Conservation (phyloP, 2,113 vertebrate species). For the Nothoprocta perdicaria region DNA sequence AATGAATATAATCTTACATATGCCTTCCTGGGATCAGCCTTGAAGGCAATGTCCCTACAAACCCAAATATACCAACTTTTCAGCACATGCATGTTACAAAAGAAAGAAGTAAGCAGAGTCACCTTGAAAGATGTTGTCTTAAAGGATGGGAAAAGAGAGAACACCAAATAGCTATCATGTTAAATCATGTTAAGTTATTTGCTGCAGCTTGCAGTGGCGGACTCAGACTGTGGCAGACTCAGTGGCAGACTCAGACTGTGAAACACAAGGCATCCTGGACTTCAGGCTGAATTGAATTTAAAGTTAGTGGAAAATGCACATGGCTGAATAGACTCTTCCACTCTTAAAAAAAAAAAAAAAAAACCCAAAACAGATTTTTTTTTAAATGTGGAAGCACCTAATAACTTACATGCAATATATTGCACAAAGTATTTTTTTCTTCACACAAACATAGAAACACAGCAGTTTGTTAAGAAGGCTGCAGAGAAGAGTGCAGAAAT, state of each 20-base stretch:
- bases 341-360: neutral
- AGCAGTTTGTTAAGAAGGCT: neutral
- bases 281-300: neutral
- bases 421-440: neutral
- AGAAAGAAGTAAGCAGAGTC: neutral
- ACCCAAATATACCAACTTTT: neutral
- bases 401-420: accelerated
- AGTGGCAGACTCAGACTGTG: neutral
- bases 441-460: neutral
- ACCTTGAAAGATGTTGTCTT: neutral
- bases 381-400: neutral
- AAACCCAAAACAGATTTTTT: neutral
- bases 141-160: neutral
- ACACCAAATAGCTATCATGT: neutral
- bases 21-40: neutral
- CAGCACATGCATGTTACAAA: neutral
- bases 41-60: neutral
- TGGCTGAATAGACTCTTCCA: neutral
- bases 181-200: neutral
- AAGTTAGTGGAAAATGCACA: neutral
- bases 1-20: accelerated
- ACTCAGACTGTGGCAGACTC: neutral
- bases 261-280: neutral
- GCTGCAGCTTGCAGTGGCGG: neutral
- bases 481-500: neutral